A percentile compares a stretch with the other conserved stretches of the same genome.
Conservation (phyloP, 2,797 vertebrate species). For the Chromobotia macracanthus region DNA sequence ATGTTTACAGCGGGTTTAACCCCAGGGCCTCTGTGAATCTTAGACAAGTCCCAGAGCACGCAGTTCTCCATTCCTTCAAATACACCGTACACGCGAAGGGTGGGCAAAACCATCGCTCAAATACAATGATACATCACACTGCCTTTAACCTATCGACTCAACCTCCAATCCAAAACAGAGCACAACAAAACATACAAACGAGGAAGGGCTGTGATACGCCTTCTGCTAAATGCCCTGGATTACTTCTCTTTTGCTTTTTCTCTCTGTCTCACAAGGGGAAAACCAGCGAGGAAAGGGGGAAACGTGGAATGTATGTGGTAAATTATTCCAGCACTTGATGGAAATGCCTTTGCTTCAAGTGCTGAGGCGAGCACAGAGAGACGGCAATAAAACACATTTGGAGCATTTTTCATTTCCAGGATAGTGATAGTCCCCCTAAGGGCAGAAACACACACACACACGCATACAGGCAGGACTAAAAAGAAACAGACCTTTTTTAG, state of each 20-base stretch:
- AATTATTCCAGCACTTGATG: slow-evolving; percentile 60
- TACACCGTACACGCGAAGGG: slow-evolving; percentile 2
- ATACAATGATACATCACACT: slow-evolving; percentile 24
- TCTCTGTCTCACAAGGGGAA: slow-evolving; percentile 32
- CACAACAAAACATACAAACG: slow-evolving; percentile 21
- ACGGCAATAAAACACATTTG: slow-evolving; percentile 60
- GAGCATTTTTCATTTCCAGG: slow-evolving; percentile 63
- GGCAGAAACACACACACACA: slow-evolving; percentile 45
- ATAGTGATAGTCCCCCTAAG: slow-evolving; percentile 60
- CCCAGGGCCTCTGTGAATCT: slow-evolving; percentile 37
- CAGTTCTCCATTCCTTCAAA: slow-evolving; percentile 9
- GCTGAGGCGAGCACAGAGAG: slow-evolving; percentile 44
- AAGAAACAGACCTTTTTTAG: slow-evolving; percentile 44
- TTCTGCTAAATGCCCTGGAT: slow-evolving; percentile 7
- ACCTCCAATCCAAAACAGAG: slow-evolving; percentile 21
- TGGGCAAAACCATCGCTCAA: slow-evolving; percentile 38
- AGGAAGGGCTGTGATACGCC: not conserved
- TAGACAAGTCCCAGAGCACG: slow-evolving; percentile 41
- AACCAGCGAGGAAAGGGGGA: slow-evolving; percentile 29
- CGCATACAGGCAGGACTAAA: slow-evolving; percentile 36
- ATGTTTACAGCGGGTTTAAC: slow-evolving; percentile 50
- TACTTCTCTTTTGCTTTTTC: slow-evolving; percentile 7
- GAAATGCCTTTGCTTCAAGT: slow-evolving; percentile 63
- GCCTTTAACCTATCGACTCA: not conserved
- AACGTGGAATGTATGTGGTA: slow-evolving; percentile 38